Evolutionary conservation across 2,888 invertebrate species (phyloP).

Genomic region (Andricus curvator): DNA sequence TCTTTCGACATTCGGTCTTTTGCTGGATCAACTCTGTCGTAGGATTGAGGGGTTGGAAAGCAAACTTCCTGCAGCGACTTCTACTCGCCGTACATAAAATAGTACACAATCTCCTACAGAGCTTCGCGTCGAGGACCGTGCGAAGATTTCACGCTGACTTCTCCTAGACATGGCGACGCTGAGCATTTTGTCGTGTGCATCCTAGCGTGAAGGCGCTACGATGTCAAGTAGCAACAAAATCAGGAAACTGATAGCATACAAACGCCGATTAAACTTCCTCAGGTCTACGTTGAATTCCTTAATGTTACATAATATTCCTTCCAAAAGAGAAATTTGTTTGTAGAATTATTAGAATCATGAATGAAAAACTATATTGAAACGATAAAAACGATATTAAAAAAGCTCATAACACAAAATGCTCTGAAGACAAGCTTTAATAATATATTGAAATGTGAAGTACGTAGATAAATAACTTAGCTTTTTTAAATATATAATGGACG

Average conservation of each 20-base stretch:
- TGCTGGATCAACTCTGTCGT: conserved; percentile 33
- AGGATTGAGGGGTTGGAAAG: conserved; percentile 44
- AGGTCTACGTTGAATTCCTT: background rate
- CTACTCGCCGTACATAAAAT: conserved; percentile 50
- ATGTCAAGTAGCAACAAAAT: conserved; percentile 43
- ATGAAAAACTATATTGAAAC: no score
- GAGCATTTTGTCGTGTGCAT: conserved; percentile 55
- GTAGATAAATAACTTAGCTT: no score
- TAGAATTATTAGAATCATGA: no score
- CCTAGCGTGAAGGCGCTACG: conserved; percentile 47
- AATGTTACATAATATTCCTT: background rate
- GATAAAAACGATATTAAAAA: no score
- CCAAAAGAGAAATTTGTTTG: no score
- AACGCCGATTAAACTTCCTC: conserved; percentile 7
- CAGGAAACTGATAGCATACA: conserved; percentile 18
- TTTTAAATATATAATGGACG: no score
- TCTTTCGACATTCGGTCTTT: conserved; percentile 16
- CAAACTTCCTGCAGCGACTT: conserved; percentile 52
- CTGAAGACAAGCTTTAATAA: no score
- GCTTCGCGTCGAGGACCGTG: conserved; percentile 41
- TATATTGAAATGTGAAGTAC: no score
- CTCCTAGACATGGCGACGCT: conserved; percentile 53
- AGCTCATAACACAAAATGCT: no score
- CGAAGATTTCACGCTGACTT: conserved; percentile 48
- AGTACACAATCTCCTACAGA: conserved; percentile 48